Base-by-base conservation (phyloP, 2,797 vertebrate genomes). In the Novumbra hubbsi region DNA sequence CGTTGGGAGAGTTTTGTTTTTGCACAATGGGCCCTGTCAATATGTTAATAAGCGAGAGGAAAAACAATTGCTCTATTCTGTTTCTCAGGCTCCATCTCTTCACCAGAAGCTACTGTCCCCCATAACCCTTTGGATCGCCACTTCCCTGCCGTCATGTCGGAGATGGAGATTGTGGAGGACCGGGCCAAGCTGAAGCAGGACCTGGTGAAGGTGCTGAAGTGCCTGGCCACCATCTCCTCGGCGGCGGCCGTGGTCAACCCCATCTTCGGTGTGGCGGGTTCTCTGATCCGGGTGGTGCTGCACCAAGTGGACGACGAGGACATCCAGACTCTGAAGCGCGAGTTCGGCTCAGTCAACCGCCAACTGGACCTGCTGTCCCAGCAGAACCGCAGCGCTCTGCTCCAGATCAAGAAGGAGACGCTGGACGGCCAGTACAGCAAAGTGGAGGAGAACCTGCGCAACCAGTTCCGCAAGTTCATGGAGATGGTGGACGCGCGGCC, bases 401-500 rank as follows among this genome's bases (percentile, higher is more conserved):
- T 84, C 4, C 92, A 92, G 88, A 93, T 95, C 83, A 85, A 84
- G 83, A 95, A 93, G 66, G 92, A 92, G 24, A 93, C 93, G 0
- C 71, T 94, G 82, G 93, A 94, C 0, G 79, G 86, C 60, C 93
- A 94, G 83, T 95, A 92, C 86, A 68, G 82, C 75, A 55, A 17
- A 0, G 88, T 95, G 77, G 92, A 94, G 85, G 89, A 90, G 77
- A 94, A 94, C 85, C 87, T 95, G 50, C 92, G 92, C 73, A 87
- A 91, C 85, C 94, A 95, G 89, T 95, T 93, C 88, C 86, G 84
- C 9, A 92, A 86, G 83, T 95, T 92, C 89, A 94, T 94, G 93
- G 87, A 88, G 45, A 88, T 93, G 73, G 89, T 94, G 83, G 89
- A 93, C 69, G 89, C 90, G 0, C 82, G 65, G 3, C 89, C 90